Percentiles rank a stretch among this genome's conserved stretches.
Conservation (phyloP, 2,888 invertebrate genomes). For the Orthosia gothica region DNA sequence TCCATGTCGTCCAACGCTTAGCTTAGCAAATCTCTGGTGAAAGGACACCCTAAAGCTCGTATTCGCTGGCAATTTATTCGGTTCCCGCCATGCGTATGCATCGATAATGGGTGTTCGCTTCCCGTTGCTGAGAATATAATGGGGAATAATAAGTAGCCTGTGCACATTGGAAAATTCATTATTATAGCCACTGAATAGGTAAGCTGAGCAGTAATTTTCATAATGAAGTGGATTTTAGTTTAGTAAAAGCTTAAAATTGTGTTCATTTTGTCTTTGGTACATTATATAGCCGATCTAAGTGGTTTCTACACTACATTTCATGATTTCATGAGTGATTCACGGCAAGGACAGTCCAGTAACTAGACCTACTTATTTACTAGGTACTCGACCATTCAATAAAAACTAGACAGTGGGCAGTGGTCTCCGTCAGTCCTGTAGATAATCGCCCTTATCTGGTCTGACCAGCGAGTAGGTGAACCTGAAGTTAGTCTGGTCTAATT, state of each 20-base stretch:
- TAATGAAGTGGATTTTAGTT: conserved; percentile 10
- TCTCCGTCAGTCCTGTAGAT: no score
- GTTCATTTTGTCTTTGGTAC: neutral
- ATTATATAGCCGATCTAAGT: neutral
- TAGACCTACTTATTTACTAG: no score
- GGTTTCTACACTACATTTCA: no score
- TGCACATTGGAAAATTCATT: conserved; percentile 48
- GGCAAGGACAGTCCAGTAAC: no score
- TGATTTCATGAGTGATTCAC: no score
- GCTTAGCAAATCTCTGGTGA: neutral
- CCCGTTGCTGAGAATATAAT: conserved; percentile 46
- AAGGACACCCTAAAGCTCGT: neutral
- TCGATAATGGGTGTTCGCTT: conserved; percentile 60
- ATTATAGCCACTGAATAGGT: conserved; percentile 24
- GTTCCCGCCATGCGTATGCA: conserved; percentile 60
- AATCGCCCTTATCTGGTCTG: no score
- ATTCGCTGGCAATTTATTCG: conserved; percentile 63
- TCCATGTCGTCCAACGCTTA: neutral
- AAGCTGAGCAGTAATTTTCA: conserved; percentile 4
- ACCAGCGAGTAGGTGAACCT: no score
- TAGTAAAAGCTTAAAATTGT: neutral
- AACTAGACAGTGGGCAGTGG: no score
- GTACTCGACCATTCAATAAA: no score
- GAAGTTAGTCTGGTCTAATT: no score
- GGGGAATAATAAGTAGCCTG: conserved; percentile 32